phyloP scores from a whole-genome alignment of 2,797 vertebrate species.

The Fistularia tabacaria region DNA sequence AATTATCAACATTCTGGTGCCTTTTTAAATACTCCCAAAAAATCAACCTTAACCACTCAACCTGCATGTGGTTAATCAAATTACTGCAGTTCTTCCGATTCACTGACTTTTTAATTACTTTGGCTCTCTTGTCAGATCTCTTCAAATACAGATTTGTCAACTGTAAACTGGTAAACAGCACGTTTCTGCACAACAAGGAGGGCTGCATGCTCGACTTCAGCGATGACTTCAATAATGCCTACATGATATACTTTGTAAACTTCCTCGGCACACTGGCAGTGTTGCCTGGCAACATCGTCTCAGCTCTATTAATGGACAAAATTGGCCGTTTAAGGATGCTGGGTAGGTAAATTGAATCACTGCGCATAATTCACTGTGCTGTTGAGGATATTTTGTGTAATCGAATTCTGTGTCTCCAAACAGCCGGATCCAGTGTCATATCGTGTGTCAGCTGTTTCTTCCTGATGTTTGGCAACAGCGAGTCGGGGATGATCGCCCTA shows the following conservation, averaged over 20 bases:
- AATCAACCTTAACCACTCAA: neutral
- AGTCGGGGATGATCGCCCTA: conserved; percentile 96
- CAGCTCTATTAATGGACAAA: conserved; percentile 96
- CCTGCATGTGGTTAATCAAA: neutral
- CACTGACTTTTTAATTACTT: neutral
- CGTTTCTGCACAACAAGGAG: conserved; percentile 95
- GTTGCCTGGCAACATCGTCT: conserved; percentile 94
- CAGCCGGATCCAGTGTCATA: conserved; percentile 94
- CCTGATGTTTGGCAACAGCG: conserved; percentile 92
- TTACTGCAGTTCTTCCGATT: neutral
- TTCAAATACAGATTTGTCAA: conserved; percentile 93
- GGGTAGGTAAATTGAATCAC: conserved; percentile 68
- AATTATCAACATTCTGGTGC: too few relatives aligned
- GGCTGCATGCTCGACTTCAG: conserved; percentile 94
- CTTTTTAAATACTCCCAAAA: too few relatives aligned
- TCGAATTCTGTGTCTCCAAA: neutral
- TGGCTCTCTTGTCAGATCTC: conserved; percentile 43
- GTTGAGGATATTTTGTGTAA: neutral
- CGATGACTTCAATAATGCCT: conserved; percentile 91
- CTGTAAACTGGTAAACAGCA: conserved; percentile 88
- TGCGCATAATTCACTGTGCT: neutral
- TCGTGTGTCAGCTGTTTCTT: conserved; percentile 97
- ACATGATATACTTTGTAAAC: conserved; percentile 99
- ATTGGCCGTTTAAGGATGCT: conserved; percentile 95
- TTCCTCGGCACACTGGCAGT: conserved; percentile 93